These are phyloP conservation scores for Sphaeramia orbicularis DNA, from an alignment of 2,797 vertebrate species.

Conservation along the genomic window DNA sequence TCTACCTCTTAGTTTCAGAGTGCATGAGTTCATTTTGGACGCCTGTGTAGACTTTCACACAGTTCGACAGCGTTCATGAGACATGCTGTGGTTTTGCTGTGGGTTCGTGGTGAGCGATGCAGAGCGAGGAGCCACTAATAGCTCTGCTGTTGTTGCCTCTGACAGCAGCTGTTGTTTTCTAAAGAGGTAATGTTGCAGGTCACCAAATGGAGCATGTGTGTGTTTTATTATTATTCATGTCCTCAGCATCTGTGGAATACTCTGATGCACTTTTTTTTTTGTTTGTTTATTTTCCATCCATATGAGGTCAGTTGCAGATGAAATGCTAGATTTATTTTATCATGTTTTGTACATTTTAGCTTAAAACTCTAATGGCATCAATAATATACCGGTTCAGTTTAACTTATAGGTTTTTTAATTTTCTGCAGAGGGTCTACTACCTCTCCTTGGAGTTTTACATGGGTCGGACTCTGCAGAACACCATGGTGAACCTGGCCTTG, in stretches of 20 bases:
- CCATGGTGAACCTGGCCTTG: conserved; percentile 97
- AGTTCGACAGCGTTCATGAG: not conserved
- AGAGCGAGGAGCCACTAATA: conserved; percentile 20
- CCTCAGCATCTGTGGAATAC: not conserved
- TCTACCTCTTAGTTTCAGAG: no score
- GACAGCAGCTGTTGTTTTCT: conserved; percentile 51
- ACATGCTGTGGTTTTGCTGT: no score
- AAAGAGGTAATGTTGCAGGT: conserved; percentile 15
- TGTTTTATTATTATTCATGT: conserved; percentile 27
- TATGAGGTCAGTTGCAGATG: not conserved
- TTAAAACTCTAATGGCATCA: not conserved
- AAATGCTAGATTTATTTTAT: not conserved
- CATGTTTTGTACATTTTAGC: not conserved
- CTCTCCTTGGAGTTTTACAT: conserved; percentile 99
- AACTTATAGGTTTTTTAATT: no score
- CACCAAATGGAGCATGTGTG: not conserved
- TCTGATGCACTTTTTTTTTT: no score
- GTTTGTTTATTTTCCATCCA: not conserved
- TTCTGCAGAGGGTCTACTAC: conserved; percentile 96
- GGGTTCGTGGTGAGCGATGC: not conserved
- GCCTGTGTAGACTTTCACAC: not conserved
- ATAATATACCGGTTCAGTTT: no score
- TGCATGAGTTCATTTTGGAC: not conserved
- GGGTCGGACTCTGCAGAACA: conserved; percentile 98
- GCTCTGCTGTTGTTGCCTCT: conserved; percentile 26